Percentiles rank a stretch among this genome's conserved stretches.
Conservation (phyloP, 2,797 vertebrate genomes). For the Cynopterus sphinx region DNA sequence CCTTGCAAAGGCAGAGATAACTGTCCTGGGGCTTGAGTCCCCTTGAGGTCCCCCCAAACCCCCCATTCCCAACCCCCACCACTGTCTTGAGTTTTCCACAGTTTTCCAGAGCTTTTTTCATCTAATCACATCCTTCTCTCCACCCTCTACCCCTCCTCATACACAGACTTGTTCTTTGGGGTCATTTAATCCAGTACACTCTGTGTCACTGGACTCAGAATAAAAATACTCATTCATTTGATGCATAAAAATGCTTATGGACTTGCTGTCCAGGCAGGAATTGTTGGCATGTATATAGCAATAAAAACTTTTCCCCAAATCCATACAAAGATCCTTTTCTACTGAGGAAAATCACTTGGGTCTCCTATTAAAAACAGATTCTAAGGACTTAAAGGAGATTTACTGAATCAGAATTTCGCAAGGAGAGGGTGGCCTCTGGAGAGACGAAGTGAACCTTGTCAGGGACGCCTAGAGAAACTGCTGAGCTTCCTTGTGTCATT, state of each 20-base stretch:
- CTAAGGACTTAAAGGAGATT: background rate
- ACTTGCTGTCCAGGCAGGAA: background rate
- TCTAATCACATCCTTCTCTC: background rate
- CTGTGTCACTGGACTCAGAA: background rate
- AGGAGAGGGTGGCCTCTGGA: background rate
- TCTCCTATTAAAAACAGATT: constrained; percentile 19
- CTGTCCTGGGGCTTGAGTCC: constrained; percentile 76
- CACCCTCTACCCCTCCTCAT: background rate
- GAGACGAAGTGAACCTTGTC: background rate
- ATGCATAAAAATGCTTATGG: background rate
- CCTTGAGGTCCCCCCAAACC: background rate
- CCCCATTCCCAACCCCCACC: background rate
- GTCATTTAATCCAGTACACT: background rate
- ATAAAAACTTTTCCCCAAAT: background rate
- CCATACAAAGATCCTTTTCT: background rate
- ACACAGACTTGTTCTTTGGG: background rate
- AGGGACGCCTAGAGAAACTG: background rate
- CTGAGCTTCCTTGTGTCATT: background rate
- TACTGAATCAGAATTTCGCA: background rate
- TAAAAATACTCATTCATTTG: background rate
- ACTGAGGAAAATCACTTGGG: background rate
- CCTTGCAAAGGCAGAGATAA: constrained; percentile 81
- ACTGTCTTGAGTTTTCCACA: constrained; percentile 62
- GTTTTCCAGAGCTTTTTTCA: constrained; percentile 34
- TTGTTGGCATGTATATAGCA: background rate